phyloP scores from a whole-genome alignment of 2,888 invertebrate species.

The Auanema freiburgensis region DNA sequence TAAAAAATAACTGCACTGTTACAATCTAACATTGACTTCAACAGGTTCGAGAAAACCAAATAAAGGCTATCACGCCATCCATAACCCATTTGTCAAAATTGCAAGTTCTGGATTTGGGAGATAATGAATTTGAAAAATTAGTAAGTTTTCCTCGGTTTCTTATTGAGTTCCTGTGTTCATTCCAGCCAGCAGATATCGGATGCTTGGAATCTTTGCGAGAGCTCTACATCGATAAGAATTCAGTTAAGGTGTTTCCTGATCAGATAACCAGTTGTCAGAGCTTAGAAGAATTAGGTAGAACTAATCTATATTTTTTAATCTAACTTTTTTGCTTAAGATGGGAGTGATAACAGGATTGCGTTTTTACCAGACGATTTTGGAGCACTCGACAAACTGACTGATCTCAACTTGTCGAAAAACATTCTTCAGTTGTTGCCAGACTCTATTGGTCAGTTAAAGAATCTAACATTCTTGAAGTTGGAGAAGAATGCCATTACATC shows the following conservation, averaged over 20 bases:
- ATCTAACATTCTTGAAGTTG: constrained; percentile 91
- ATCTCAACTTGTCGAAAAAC: constrained; percentile 94
- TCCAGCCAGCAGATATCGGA: constrained; percentile 88
- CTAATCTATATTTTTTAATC: too few species aligned
- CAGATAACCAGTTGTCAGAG: constrained; percentile 62
- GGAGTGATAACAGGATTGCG: constrained; percentile 92
- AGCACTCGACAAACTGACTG: constrained; percentile 85
- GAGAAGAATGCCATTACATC: constrained; percentile 69
- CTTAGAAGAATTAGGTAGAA: constrained; percentile 28
- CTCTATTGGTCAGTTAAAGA: constrained; percentile 86
- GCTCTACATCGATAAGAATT: constrained; percentile 96
- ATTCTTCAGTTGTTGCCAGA: constrained; percentile 79
- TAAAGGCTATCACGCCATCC: constrained; percentile 88
- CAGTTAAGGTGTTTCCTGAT: constrained; percentile 85
- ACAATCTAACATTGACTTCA: too few species aligned
- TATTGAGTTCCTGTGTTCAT: constrained; percentile 55
- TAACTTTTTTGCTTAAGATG: constrained; percentile 70
- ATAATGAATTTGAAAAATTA: constrained; percentile 95
- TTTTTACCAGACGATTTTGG: constrained; percentile 92
- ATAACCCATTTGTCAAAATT: constrained; percentile 84
- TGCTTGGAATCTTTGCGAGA: constrained; percentile 89
- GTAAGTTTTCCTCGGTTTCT: constrained; percentile 68
- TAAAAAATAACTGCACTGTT: too few species aligned
- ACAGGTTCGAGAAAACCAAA: constrained; percentile 89
- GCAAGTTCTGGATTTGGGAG: constrained; percentile 91